Evolutionary conservation across 2,888 invertebrate species (phyloP).

Genomic region (Caradrina kadenii): DNA sequence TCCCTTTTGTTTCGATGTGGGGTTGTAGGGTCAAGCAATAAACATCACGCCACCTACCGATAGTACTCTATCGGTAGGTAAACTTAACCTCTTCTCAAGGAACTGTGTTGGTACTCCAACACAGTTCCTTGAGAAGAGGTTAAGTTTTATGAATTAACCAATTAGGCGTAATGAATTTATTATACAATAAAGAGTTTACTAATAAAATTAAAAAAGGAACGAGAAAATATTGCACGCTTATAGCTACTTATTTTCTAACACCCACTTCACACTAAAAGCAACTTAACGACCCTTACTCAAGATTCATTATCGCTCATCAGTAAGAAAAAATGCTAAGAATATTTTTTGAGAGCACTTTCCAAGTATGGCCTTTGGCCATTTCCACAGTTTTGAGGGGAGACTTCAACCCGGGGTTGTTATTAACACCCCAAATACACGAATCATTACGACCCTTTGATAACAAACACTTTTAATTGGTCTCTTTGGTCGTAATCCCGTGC

Average conservation of each 20-base stretch:
- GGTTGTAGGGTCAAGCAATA: neutral
- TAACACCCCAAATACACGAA: slow-evolving; percentile 55
- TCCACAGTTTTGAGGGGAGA: slow-evolving; percentile 42
- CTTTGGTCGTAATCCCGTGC: slow-evolving; percentile 34
- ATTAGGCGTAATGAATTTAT: slow-evolving; percentile 12
- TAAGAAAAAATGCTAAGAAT: slow-evolving; percentile 38
- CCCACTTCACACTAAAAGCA: slow-evolving; percentile 28
- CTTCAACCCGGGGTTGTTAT: slow-evolving; percentile 53
- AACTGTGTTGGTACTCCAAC: too few species aligned
- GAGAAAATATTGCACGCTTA: slow-evolving; percentile 12
- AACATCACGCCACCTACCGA: neutral
- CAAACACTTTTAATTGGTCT: slow-evolving; percentile 60
- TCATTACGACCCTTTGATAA: slow-evolving; percentile 48
- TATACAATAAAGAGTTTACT: slow-evolving; percentile 17
- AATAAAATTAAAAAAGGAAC: slow-evolving; percentile 20
- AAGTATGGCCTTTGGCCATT: slow-evolving; percentile 26
- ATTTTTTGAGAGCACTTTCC: slow-evolving; percentile 29
- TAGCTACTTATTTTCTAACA: slow-evolving; percentile 1
- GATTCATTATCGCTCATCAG: slow-evolving; percentile 27
- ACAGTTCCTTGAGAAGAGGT: neutral
- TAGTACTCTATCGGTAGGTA: too few species aligned
- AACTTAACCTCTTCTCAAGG: too few species aligned
- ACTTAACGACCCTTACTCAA: slow-evolving; percentile 16
- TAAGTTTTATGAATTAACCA: slow-evolving; percentile 9
- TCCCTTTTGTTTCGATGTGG: neutral